These are phyloP conservation scores for Arbacia lixula DNA, from an alignment of 53 echinoderm and acorn worm species.

Conservation along the genomic window DNA sequence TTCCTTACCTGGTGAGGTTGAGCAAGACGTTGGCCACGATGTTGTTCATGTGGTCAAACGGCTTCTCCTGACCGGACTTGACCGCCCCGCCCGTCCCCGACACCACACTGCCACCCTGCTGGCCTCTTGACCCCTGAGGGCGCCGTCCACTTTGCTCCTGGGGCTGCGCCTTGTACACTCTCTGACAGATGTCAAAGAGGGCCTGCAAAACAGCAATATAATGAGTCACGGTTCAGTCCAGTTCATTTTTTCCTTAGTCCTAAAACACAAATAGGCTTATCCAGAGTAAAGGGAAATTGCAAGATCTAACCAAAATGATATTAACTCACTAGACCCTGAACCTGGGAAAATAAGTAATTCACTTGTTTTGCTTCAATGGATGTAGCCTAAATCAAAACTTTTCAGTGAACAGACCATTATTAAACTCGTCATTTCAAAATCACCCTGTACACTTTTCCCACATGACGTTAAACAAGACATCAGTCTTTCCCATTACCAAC, in stretches of 20 bases:
- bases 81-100: slow-evolving; percentile 38
- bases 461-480: no score
- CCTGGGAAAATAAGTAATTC: no score
- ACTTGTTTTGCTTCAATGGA: no score
- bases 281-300: background rate
- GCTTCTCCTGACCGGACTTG: slow-evolving; percentile 73
- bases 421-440: no score
- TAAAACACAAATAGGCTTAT: background rate
- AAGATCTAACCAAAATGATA: no score
- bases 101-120: slow-evolving; percentile 37
- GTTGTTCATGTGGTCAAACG: slow-evolving; percentile 97
- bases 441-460: no score
- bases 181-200: slow-evolving; percentile 84
- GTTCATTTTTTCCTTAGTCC: no score
- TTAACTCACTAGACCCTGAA: no score
- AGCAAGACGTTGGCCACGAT: slow-evolving; percentile 94
- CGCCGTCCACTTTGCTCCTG: slow-evolving; percentile 71
- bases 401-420: no score
- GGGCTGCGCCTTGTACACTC: slow-evolving; percentile 79
- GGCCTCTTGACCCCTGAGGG: slow-evolving; percentile 39
- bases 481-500: no score
- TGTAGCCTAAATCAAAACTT: no score
- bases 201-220: no score
- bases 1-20: slow-evolving; percentile 85
- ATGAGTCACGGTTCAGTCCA: background rate